Base-by-base conservation (phyloP, 2,888 invertebrate species). In the Cerastis rubricosa region DNA sequence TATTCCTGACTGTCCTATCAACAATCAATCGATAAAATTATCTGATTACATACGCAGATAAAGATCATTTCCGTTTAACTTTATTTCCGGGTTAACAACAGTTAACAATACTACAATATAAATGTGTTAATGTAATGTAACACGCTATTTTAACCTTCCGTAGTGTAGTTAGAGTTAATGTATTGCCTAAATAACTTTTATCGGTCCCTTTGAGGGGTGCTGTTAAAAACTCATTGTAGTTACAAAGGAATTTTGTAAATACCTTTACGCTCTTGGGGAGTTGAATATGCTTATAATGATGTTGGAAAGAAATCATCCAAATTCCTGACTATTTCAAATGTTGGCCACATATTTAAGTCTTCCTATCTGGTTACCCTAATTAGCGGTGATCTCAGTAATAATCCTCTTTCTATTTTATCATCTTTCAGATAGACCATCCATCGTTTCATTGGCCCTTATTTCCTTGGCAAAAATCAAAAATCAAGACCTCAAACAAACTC, bases 101-200 rank as follows among this genome's bases (percentile, higher is more conserved):
- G 54, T 61, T 70, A 65, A 49, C 78, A 81, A 65, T 74, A 75
- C 43, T 43, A 76, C 77, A 73, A 81, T 77, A 75, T 80, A 71
- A 86, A 81, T 77, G 78, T 84, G 84, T 83, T 88, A 84, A 87
- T 88, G 82, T 83, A 74, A 77, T 19, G 7, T 8, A 45, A 73
- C 88, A 88, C 87, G 87, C 82, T 25, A 88, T 68, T 80, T 51
- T 74, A 79, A 74, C 70, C 29, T 12, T 64, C 29, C 47, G 40
- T 66, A 19, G 63, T 67, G 40, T 72, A 22, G 51, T 54, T 35
- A 35, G 1, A 54, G 45, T 70, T 76, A 81, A 86, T 84, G 84
- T 67, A 22, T 64, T 74, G 74, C 71, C 57, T 68, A 78, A 78
- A 86, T 77, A 86, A 78, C 63, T 71, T 74, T 83, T 77, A 85